Conservation (phyloP, 1,140 invertebrate species). For the Cydia amplana region DNA sequence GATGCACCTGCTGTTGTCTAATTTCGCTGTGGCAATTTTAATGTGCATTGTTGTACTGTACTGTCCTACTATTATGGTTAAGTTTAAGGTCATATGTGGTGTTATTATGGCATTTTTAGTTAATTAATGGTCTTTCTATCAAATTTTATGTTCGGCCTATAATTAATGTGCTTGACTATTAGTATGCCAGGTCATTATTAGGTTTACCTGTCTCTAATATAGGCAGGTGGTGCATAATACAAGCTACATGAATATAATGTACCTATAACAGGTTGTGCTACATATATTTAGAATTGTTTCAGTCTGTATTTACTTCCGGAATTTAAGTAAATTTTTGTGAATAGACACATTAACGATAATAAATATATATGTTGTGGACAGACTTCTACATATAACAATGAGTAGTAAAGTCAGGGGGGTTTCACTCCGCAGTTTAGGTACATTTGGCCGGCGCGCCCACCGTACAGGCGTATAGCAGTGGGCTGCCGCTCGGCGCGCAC, state of each 20-base stretch:
- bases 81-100: neutral
- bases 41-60: neutral
- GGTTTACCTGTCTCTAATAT: neutral
- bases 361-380: too few relatives aligned
- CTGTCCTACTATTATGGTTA: neutral
- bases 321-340: too few relatives aligned
- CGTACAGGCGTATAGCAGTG: too few relatives aligned
- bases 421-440: too few relatives aligned
- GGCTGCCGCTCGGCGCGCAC: too few relatives aligned
- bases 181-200: neutral
- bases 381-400: too few relatives aligned
- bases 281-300: neutral
- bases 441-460: too few relatives aligned
- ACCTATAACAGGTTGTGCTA: neutral
- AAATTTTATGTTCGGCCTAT: neutral
- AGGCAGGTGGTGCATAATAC: neutral
- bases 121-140: neutral
- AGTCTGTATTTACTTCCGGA: too few relatives aligned
- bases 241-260: too few relatives aligned
- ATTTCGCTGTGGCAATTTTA: conserved; percentile 5
- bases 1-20: conserved; percentile 20
- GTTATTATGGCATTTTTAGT: neutral
- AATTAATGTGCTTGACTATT: neutral
- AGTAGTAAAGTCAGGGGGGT: too few relatives aligned
- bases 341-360: too few relatives aligned